Evolutionary conservation across 2,113 vertebrate genomes (phyloP), one percentile per base, ranked within the genome.

Genomic region (Nesogale talazaci): DNA sequence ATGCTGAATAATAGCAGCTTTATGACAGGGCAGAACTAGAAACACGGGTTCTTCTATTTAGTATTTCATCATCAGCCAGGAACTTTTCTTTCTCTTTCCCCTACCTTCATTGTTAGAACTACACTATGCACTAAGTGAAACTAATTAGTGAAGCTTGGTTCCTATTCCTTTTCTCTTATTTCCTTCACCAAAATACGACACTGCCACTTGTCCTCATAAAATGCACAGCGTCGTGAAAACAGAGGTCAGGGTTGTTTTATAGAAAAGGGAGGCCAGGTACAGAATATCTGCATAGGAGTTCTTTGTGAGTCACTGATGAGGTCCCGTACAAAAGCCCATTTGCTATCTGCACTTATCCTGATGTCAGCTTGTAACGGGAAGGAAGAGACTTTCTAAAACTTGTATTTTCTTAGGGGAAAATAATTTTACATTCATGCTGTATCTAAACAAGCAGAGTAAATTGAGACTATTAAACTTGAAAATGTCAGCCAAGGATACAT

Each of bases 1-100:
- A 96, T 96, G 95, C 95, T 95, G 93, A 96, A 96, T 97, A 97
- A 97, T 90, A 96, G 92, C 94, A 95, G 92, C 91, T 94, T 96
- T 96, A 94, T 94, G 93, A 90, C 88, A 80, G 63, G 16, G 36
- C 69, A 90, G 92, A 96, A 97, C 97, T 77, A 81, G 96, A 97
- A 96, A 96, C 94, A 96, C 97, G 72, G 94, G 96, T 96, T 95
- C 93, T 94, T 29, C 12, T 57, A 27, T 90, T 93, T 86, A 90
- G 90, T 70, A 78, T 97, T 95, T 96, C 95, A 94, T 96, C 96
- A 97, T 80, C 92, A 88, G 77, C 23, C 34, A 93, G 91, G 70
- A 76, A 63, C 75, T 80, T 94, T 74, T 89, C 22, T 61, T 59
- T 15, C 22, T 12, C 46, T 12, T 2, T 12, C 22, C 22, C 59